Conservation (phyloP, 1,140 invertebrate species). For the Trichonephila clavipes region DNA sequence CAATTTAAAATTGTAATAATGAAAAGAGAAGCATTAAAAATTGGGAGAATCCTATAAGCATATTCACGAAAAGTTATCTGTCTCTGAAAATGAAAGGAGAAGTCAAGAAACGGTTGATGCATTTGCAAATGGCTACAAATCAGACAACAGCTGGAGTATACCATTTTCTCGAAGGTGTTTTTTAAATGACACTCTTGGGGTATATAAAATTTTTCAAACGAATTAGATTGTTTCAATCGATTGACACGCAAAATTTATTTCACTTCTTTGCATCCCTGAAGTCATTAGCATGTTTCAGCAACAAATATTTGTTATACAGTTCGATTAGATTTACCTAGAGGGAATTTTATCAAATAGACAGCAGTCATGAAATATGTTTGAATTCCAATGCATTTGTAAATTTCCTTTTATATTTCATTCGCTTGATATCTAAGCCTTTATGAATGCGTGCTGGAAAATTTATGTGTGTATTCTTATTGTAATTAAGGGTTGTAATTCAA, state of each 20-base stretch:
- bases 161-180: not conserved
- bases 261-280: conserved; percentile 16
- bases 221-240: conserved; percentile 34
- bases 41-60: not conserved
- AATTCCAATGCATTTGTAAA: not conserved
- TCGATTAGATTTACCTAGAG: conserved; percentile 27
- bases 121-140: conserved; percentile 27
- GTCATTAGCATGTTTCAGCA: conserved; percentile 34
- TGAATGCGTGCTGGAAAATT: not conserved
- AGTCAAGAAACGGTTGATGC: not conserved
- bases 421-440: not conserved
- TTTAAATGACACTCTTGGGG: conserved; percentile 28
- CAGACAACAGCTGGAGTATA: conserved; percentile 9
- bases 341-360: conserved; percentile 27
- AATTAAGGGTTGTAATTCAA: not conserved
- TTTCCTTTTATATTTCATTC: not conserved
- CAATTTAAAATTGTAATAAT: not conserved
- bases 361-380: not conserved
- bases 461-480: not conserved
- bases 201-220: conserved; percentile 31
- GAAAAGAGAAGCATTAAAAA: not conserved
- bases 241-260: conserved; percentile 38
- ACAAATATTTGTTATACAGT: conserved; percentile 27
- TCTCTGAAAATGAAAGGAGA: not conserved
- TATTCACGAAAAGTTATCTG: not conserved